Base-by-base conservation (phyloP, 2,797 vertebrate species). In the Dicrostonyx torquatus region DNA sequence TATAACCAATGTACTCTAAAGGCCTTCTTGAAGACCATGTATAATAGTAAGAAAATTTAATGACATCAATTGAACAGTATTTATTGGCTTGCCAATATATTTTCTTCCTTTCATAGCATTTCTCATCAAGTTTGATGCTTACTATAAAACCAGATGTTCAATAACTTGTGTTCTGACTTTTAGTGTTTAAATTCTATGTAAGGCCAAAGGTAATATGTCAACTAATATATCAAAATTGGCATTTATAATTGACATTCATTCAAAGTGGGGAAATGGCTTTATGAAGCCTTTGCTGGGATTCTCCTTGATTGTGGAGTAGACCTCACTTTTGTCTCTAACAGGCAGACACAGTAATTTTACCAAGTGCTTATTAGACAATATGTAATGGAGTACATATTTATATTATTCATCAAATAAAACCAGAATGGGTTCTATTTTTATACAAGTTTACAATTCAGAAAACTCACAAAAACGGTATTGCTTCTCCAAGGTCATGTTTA, bases 81-180 rank as follows among this genome's bases (percentile, higher is more conserved):
- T 70, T 90, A 90, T 31, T 87, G 31, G 14, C 12, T 91, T 91
- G 18, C 20, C 13, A 70, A 43, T 18, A 64, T 55, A 40, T 40
- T 85, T 6, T 34, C 34, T 84, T 6, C 8, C 0, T 10, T 4
- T 66, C 3, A 26, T 0, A 87, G 22, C 3, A 80, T 92, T 86
- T 77, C 24, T 76, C 85, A 10, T 64, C 86, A 72, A 55, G n/a
- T 55, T 29, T 55, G 45, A 87, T 72, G 26, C 5, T 17, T 18
- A 40, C 18, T 40, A 37, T 37, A 55, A 18, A 86, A 43, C 6
- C 20, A 76, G 26, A 75, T 55, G 40, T 31, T 89, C 62, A 86
- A 88, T 20, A 94, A 40, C 50, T 89, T 88, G 75, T 91, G 70
- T 58, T 90, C 24, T 40, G 87, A 68, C 9, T 37, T 85, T 90